These are phyloP conservation scores for Candidula unifasciata DNA, from an alignment of 2,888 invertebrate species.

Conservation along the genomic window DNA sequence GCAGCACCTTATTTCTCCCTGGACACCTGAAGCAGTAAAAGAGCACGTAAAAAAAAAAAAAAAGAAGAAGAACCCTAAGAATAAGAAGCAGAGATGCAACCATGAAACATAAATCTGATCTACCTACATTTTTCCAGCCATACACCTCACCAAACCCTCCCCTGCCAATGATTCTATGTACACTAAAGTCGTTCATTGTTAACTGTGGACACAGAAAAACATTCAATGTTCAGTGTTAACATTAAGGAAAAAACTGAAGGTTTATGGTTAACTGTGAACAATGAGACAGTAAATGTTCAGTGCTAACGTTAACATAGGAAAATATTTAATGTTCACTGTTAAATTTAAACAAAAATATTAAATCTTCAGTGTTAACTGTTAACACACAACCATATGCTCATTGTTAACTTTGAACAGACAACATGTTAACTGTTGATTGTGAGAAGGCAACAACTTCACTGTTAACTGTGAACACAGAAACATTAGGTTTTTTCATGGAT, in stretches of 20 bases:
- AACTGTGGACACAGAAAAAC: slow-evolving; percentile 82
- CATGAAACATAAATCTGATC: neutral
- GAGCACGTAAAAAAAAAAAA: too few relatives aligned
- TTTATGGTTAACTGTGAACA: neutral
- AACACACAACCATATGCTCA: neutral
- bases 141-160: slow-evolving; percentile 99
- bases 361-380: neutral
- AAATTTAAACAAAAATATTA: neutral
- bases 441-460: neutral
- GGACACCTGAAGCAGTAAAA: too few relatives aligned
- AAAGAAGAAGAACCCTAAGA: too few relatives aligned
- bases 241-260: neutral
- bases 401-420: neutral
- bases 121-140: slow-evolving; percentile 96
- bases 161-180: slow-evolving; percentile 98
- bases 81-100: too few relatives aligned
- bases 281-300: neutral
- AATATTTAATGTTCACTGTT: neutral
- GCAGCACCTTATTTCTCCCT: too few relatives aligned
- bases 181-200: slow-evolving; percentile 99
- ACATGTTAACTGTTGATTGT: neutral
- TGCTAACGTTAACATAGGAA: neutral
- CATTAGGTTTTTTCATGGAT: too few relatives aligned
- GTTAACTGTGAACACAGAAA: neutral
- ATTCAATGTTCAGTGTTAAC: neutral